Conservation (phyloP, 1,140 invertebrate species). For the Arctopsyche grandis region DNA sequence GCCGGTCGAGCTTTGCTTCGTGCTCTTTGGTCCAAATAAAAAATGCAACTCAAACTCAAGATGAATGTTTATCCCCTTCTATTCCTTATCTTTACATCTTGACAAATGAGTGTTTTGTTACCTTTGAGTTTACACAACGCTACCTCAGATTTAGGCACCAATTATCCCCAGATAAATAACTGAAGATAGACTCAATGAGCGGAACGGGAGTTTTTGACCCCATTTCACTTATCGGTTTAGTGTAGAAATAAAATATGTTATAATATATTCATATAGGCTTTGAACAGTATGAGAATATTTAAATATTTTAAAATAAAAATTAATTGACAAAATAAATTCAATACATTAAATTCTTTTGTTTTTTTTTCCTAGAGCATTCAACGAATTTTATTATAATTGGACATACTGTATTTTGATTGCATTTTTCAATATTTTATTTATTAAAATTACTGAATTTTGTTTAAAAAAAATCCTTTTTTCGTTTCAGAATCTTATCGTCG, state of each 20-base stretch:
- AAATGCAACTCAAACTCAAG: slow-evolving; percentile 35
- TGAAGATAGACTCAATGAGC: slow-evolving; percentile 15
- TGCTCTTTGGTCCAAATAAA: slow-evolving; percentile 12
- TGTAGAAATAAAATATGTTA: not conserved
- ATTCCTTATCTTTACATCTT: slow-evolving; percentile 51
- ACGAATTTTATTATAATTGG: no score
- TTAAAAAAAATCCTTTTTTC: no score
- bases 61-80: slow-evolving; percentile 48
- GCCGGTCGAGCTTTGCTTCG: not conserved
- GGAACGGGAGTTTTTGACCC: not conserved
- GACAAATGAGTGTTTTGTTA: slow-evolving; percentile 51
- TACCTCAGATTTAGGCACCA: slow-evolving; percentile 36
- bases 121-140: slow-evolving; percentile 50
- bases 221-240: not conserved
- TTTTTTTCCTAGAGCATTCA: no score
- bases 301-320: no score
- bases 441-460: no score
- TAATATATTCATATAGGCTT: no score
- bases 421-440: no score
- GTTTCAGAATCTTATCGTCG: no score
- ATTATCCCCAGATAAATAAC: slow-evolving; percentile 31
- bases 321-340: no score
- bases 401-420: no score
- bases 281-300: no score
- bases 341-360: no score